A percentile compares a stretch with the other conserved stretches of the same genome.
Conservation (phyloP, 53 echinoderm and acorn worm genomes). For the Echinometra lucunter region DNA sequence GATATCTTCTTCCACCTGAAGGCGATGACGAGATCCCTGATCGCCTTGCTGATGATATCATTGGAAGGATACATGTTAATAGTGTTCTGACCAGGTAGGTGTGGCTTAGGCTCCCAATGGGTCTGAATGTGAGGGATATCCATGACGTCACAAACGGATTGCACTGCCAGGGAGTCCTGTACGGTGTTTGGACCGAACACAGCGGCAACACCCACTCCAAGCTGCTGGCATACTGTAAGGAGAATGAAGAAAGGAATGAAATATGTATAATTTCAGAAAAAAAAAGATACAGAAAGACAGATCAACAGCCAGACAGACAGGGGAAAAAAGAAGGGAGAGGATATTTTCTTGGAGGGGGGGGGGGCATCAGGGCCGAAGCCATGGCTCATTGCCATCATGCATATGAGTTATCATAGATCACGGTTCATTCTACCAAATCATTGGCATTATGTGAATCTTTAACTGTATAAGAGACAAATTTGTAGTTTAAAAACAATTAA, state of each 20-base stretch:
- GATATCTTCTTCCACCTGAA: conserved; percentile 82
- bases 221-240: conserved; percentile 75
- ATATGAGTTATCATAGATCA: no score
- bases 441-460: no score
- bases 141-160: conserved; percentile 80
- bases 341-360: no score
- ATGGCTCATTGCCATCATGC: no score
- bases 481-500: no score
- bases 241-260: conserved; percentile 1
- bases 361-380: no score
- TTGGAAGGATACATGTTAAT: conserved; percentile 86
- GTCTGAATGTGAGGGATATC: conserved; percentile 82
- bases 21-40: conserved; percentile 72
- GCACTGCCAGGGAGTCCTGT: conserved; percentile 79
- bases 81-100: conserved; percentile 44
- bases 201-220: conserved; percentile 79
- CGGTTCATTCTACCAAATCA: no score
- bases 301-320: no score
- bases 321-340: no score
- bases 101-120: conserved; percentile 71
- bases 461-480: no score
- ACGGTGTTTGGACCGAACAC: conserved; percentile 84
- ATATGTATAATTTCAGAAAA: no score
- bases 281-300: no score
- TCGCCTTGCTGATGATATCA: conserved; percentile 69